A percentile compares a stretch with the other conserved stretches of the same genome.
These are phyloP conservation scores for Gambusia yucatana DNA, from an alignment of 2,797 vertebrate genomes.

Conservation along the genomic window DNA sequence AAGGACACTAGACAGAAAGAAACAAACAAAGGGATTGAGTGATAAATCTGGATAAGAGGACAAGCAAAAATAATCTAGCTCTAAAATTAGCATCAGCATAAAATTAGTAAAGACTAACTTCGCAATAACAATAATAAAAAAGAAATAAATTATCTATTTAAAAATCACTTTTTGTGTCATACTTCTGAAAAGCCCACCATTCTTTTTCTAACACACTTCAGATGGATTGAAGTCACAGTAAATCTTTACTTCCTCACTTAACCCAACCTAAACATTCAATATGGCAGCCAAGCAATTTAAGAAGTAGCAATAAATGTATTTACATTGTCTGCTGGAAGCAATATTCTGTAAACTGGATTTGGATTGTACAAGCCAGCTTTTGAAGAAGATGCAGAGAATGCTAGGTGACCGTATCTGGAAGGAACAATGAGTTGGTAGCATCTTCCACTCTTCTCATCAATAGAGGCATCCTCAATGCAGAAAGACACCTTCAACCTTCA, in stretches of 20 bases:
- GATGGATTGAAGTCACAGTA: neutral
- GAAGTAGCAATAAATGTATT: neutral
- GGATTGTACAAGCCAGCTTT: neutral
- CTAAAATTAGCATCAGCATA: neutral
- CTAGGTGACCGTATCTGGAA: neutral
- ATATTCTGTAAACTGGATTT: neutral
- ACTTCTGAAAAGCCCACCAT: neutral
- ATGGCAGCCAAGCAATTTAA: neutral
- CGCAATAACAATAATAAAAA: neutral
- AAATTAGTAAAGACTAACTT: neutral
- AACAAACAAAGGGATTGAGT: constrained; percentile 2
- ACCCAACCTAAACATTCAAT: neutral
- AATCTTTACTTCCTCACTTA: neutral
- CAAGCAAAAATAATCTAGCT: neutral
- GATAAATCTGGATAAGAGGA: neutral
- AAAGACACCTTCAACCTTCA: neutral
- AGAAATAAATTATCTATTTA: neutral
- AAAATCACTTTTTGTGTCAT: neutral
- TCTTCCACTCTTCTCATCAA: neutral
- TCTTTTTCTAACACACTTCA: neutral
- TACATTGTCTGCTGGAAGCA: neutral
- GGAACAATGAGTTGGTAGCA: neutral
- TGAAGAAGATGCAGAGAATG: neutral
- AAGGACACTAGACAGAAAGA: constrained; percentile 86
- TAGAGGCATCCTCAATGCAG: neutral